Conservation (phyloP, 1,140 invertebrate species). For the Pinna nobilis region DNA sequence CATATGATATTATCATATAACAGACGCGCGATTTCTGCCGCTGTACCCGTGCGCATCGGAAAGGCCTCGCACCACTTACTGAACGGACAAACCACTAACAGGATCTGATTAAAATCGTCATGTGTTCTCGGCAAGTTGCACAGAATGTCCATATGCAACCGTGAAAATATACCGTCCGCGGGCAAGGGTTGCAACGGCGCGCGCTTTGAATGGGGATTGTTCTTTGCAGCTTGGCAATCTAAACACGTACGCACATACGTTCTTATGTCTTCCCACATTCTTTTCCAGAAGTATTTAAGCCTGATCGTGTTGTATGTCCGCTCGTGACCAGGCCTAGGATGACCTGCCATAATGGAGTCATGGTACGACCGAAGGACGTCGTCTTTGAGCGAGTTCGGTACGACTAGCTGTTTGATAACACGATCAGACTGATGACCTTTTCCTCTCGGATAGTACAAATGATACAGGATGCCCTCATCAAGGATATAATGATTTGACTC, state of each 20-base stretch:
- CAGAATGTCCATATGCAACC: slow-evolving; percentile 45
- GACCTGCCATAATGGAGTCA: slow-evolving; percentile 34
- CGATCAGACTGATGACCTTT: neutral
- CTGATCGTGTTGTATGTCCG: slow-evolving; percentile 10
- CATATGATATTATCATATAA: slow-evolving; percentile 45
- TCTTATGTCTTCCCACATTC: slow-evolving; percentile 33
- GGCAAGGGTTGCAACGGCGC: slow-evolving; percentile 25
- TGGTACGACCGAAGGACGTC: slow-evolving; percentile 27
- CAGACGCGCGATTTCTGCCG: slow-evolving; percentile 30
- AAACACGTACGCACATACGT: slow-evolving; percentile 27
- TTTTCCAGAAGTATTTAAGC: slow-evolving; percentile 38
- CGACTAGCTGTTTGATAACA: slow-evolving; percentile 28
- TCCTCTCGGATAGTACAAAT: slow-evolving; percentile 12
- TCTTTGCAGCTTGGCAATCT: slow-evolving; percentile 25
- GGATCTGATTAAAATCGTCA: slow-evolving; percentile 41
- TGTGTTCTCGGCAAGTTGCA: slow-evolving; percentile 22
- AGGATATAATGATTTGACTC: no score
- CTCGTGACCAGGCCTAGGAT: slow-evolving; percentile 28
- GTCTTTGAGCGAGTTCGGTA: slow-evolving; percentile 24
- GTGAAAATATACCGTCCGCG: slow-evolving; percentile 29
- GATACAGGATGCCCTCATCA: slow-evolving; percentile 33
- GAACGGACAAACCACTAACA: slow-evolving; percentile 48
- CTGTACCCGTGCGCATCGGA: slow-evolving; percentile 27
- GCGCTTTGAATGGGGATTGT: neutral
- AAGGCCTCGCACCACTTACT: slow-evolving; percentile 46